Evolutionary conservation across 2,113 vertebrate species (phyloP).

Genomic region (Cyanoramphus novaezelandiae): DNA sequence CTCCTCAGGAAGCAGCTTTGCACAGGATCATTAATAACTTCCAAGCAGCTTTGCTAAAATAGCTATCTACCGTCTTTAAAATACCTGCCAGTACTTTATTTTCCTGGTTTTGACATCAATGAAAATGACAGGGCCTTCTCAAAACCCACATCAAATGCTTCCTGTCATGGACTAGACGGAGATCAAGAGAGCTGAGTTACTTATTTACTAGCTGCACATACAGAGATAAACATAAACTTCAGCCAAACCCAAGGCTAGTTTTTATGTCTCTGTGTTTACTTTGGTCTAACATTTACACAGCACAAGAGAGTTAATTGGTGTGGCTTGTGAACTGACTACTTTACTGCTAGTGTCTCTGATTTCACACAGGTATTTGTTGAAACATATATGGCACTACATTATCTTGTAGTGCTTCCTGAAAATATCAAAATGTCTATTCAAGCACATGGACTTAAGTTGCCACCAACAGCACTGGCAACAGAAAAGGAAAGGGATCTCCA

Average conservation of each 20-base stretch:
- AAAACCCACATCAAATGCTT: background rate
- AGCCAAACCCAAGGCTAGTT: background rate
- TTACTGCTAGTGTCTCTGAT: background rate
- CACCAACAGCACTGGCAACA: background rate
- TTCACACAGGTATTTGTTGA: background rate
- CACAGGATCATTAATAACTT: background rate
- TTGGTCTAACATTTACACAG: background rate
- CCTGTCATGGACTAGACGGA: background rate
- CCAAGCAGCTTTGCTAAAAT: background rate
- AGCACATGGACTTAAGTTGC: background rate
- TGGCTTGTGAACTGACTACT: background rate
- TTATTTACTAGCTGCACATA: background rate
- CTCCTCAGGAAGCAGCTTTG: background rate
- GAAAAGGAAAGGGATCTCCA: background rate
- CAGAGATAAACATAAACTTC: background rate
- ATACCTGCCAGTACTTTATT: background rate
- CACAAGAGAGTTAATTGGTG: background rate
- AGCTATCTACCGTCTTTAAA: background rate
- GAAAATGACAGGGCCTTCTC: accelerated
- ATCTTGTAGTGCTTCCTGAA: background rate
- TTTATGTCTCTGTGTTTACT: background rate
- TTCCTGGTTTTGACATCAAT: background rate
- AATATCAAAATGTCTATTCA: background rate
- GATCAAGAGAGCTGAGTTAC: background rate
- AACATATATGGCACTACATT: background rate